These are phyloP conservation scores for Aselliscus stoliczkanus DNA, from an alignment of 2,797 vertebrate genomes.

Conservation along the genomic window DNA sequence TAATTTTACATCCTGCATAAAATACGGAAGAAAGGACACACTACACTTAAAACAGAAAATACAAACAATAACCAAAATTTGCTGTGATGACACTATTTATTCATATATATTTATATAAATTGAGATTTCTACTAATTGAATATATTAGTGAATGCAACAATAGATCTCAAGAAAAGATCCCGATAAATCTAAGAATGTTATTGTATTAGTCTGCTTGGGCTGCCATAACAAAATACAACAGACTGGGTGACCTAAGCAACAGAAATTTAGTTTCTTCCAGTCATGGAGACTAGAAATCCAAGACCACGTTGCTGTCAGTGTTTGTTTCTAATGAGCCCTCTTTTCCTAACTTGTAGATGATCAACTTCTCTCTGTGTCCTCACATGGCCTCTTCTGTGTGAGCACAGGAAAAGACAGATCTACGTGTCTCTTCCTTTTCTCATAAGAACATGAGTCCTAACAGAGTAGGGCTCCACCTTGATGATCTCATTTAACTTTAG, in stretches of 20 bases:
- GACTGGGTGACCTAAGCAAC: neutral
- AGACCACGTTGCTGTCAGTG: neutral
- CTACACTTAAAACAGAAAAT: neutral
- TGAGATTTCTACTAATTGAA: neutral
- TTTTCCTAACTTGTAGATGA: neutral
- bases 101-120: neutral
- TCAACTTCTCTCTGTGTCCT: neutral
- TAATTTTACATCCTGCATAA: neutral
- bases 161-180: neutral
- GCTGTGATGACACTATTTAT: neutral
- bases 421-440: neutral
- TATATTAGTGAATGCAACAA: neutral
- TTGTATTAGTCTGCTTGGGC: neutral
- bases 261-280: neutral
- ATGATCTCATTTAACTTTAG: neutral
- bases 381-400: neutral
- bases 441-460: neutral
- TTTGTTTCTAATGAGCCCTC: neutral
- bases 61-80: neutral
- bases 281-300: neutral
- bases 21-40: neutral
- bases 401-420: neutral
- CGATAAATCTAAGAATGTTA: neutral
- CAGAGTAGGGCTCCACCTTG: neutral
- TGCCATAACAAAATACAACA: neutral